Percentiles rank a stretch among this genome's conserved stretches.
Evolutionary conservation across 2,888 invertebrate genomes (phyloP).

Genomic region (Lithosia quadra): DNA sequence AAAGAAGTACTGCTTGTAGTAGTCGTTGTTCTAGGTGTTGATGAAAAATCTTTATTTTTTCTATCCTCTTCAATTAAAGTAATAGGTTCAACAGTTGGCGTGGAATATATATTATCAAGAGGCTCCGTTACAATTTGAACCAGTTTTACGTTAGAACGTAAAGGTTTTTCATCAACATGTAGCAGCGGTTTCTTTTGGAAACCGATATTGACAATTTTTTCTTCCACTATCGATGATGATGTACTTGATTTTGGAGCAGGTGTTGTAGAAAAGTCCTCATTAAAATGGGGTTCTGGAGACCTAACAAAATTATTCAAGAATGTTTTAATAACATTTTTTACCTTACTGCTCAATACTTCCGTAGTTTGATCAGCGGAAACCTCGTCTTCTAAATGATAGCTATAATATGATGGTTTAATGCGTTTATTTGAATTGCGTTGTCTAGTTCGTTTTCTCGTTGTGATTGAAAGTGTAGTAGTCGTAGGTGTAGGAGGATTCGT

Average conservation of each 20-base stretch:
- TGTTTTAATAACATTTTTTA: constrained; percentile 76
- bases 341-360: constrained; percentile 75
- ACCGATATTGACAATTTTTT: constrained; percentile 76
- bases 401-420: constrained; percentile 74
- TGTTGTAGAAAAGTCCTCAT: constrained; percentile 52
- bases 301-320: constrained; percentile 72
- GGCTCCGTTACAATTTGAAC: constrained; percentile 77
- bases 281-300: constrained; percentile 52
- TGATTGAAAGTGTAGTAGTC: constrained; percentile 16
- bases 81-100: constrained; percentile 53
- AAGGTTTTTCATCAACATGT: constrained; percentile 68
- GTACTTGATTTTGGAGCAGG: constrained; percentile 53
- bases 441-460: constrained; percentile 50
- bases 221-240: constrained; percentile 50
- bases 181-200: constrained; percentile 71
- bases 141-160: constrained; percentile 65
- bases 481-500: constrained; percentile 14
- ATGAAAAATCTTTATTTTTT: constrained; percentile 56
- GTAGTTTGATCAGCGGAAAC: constrained; percentile 75
- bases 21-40: constrained; percentile 59
- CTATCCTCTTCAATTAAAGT: constrained; percentile 45
- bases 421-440: constrained; percentile 50
- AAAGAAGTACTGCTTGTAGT: constrained; percentile 58
- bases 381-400: constrained; percentile 76
- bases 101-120: constrained; percentile 51